Evolutionary conservation across 2,113 vertebrate species (phyloP).

Genomic region (Apteryx owenii): DNA sequence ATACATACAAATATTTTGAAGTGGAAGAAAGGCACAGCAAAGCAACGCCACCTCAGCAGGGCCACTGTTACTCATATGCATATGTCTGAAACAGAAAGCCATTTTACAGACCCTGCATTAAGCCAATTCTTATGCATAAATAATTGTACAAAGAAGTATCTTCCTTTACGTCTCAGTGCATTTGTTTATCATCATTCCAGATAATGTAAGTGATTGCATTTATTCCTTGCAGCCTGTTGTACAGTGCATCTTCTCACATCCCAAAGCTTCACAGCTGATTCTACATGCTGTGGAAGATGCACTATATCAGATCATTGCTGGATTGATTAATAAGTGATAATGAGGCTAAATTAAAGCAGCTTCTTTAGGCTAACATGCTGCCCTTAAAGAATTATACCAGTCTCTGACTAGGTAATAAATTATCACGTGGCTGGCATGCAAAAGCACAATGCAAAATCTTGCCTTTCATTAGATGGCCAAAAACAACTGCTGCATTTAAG

Average conservation of each 20-base stretch:
- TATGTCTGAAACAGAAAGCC: not conserved
- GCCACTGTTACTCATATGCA: accelerated
- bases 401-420: not conserved
- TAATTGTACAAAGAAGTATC: not conserved
- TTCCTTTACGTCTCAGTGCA: not conserved
- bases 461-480: not conserved
- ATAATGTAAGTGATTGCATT: not conserved
- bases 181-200: not conserved
- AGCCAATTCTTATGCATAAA: not conserved
- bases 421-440: not conserved
- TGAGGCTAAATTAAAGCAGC: not conserved
- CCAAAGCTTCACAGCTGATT: not conserved
- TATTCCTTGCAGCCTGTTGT: not conserved
- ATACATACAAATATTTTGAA: not conserved
- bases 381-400: not conserved
- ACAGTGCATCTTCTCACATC: not conserved
- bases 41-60: not conserved
- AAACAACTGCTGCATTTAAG: not conserved
- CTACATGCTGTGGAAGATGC: not conserved
- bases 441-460: not conserved
- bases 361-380: not conserved
- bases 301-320: not conserved
- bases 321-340: not conserved
- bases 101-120: not conserved
- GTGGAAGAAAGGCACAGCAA: not conserved